A percentile compares a stretch with the other conserved stretches of the same genome.
Evolutionary conservation across 2,888 invertebrate species (phyloP).

Genomic region (Drosophila testacea): DNA sequence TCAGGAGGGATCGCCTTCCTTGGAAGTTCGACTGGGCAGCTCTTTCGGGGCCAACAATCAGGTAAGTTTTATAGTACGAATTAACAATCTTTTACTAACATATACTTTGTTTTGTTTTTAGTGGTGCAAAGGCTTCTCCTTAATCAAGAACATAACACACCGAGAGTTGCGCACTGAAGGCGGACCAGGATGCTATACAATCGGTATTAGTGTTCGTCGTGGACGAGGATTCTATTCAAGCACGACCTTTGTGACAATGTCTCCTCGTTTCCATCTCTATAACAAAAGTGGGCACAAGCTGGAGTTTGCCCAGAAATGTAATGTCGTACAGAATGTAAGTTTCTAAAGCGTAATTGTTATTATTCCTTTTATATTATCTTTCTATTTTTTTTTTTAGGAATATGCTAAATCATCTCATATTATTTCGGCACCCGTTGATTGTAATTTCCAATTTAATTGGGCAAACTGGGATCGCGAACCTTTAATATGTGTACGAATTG

Average conservation of each 20-base stretch:
- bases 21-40: slow-evolving; percentile 91
- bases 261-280: slow-evolving; percentile 96
- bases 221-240: slow-evolving; percentile 95
- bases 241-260: slow-evolving; percentile 96
- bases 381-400: slow-evolving; percentile 59
- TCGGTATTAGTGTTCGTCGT: slow-evolving; percentile 95
- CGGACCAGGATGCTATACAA: slow-evolving; percentile 86
- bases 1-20: slow-evolving; percentile 92
- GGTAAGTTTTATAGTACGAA: slow-evolving; percentile 77
- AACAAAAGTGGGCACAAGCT: slow-evolving; percentile 93
- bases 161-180: slow-evolving; percentile 86
- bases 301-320: slow-evolving; percentile 95
- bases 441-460: slow-evolving; percentile 98
- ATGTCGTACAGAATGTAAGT: slow-evolving; percentile 90
- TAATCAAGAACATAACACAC: slow-evolving; percentile 92
- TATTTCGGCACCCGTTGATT: slow-evolving; percentile 93
- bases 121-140: slow-evolving; percentile 95
- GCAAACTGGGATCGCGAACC: slow-evolving; percentile 95
- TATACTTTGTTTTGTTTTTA: slow-evolving; percentile 79
- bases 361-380: not conserved
- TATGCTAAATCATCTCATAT: slow-evolving; percentile 64
- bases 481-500: slow-evolving; percentile 93
- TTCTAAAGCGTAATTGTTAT: not conserved
- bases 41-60: slow-evolving; percentile 87
- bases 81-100: no score